Conservation (phyloP, 2,113 vertebrate genomes). For the Cyanistes caeruleus region DNA sequence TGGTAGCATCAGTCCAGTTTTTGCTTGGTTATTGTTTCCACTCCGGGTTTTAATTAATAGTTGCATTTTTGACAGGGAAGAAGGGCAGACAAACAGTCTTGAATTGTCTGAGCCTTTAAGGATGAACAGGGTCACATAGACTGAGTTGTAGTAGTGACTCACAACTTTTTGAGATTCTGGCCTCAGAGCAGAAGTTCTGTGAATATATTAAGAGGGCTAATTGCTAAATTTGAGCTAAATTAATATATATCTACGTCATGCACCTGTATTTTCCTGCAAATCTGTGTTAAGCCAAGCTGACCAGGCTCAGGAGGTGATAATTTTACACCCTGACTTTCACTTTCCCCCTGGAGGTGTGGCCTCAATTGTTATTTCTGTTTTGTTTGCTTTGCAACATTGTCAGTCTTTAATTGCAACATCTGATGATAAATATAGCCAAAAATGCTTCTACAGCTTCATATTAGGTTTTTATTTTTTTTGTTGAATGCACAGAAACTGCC, state of each 20-base stretch:
- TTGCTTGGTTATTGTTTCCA: neutral
- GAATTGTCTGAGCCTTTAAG: neutral
- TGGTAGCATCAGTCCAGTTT: neutral
- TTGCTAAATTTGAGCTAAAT: neutral
- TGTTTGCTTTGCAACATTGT: neutral
- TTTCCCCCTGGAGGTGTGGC: neutral
- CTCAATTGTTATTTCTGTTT: slow-evolving; percentile 1
- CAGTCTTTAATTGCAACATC: neutral
- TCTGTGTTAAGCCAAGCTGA: neutral
- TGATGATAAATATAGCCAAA: neutral
- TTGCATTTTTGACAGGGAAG: neutral
- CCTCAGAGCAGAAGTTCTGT: neutral
- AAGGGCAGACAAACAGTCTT: neutral
- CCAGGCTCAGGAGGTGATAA: neutral
- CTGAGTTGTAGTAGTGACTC: neutral
- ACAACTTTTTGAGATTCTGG: neutral
- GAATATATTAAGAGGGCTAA: neutral
- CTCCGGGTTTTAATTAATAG: neutral
- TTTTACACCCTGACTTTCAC: neutral
- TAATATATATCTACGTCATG: rapidly evolving
- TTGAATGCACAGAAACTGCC: neutral
- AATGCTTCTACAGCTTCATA: neutral
- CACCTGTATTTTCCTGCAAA: neutral
- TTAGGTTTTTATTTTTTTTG: neutral
- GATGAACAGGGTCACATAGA: neutral